Evolutionary conservation across 1,140 invertebrate genomes (phyloP).

Genomic region (Mamestra configurata): DNA sequence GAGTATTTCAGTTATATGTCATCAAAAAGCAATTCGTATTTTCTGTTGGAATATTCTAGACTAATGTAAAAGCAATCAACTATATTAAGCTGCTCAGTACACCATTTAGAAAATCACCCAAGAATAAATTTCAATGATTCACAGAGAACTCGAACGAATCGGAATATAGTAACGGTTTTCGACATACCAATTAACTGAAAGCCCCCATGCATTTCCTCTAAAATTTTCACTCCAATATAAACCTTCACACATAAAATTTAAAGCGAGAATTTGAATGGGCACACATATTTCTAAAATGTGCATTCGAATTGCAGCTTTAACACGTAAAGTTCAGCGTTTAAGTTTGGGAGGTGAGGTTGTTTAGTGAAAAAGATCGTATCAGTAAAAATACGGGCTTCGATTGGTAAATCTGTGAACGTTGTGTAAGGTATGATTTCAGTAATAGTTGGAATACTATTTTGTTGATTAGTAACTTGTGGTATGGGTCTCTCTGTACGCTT

Average conservation of each 20-base stretch:
- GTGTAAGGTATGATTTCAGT: background rate
- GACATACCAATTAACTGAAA: slow-evolving; percentile 48
- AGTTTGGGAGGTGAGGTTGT: slow-evolving; percentile 5
- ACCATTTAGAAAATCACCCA: background rate
- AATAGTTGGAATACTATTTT: slow-evolving; percentile 35
- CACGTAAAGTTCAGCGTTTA: background rate
- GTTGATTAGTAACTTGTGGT: background rate
- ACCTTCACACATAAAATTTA: slow-evolving; percentile 18
- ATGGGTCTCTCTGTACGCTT: background rate
- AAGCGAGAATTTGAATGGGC: background rate
- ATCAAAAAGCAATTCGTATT: background rate
- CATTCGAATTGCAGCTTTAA: slow-evolving; percentile 38
- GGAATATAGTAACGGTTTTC: slow-evolving; percentile 45
- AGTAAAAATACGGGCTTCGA: slow-evolving; percentile 39
- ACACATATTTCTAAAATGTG: slow-evolving; percentile 10
- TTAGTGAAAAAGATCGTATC: slow-evolving; percentile 38
- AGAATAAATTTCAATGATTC: slow-evolving; percentile 40
- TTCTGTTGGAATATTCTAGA: background rate
- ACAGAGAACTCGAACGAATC: slow-evolving; percentile 4
- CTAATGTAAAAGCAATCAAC: background rate
- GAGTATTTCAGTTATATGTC: background rate
- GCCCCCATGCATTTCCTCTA: background rate
- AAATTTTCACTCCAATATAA: slow-evolving; percentile 6
- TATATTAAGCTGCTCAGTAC: background rate
- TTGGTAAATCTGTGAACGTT: slow-evolving; percentile 30